Base-by-base conservation (phyloP, 2,113 vertebrate species). In the Dryoscopus gambensis region DNA sequence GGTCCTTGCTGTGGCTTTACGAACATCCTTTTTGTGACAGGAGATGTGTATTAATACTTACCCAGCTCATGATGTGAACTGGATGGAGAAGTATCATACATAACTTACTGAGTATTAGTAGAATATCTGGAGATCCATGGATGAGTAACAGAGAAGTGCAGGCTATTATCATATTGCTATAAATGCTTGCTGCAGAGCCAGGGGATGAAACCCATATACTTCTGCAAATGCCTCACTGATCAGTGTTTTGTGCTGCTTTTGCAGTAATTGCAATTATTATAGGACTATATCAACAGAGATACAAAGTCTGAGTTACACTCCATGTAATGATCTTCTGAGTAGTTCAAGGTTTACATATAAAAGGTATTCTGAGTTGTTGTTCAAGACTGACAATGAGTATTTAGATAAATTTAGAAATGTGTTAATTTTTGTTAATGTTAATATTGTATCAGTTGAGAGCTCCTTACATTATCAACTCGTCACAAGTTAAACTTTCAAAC, bases 181-280 rank as follows among this genome's bases (percentile, higher is more conserved):
- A 82, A 90, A 94, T 15, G 42, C 82, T 28, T 67, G 64, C 69
- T 81, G 63, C 73, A 94, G 69, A 93, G 88, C 76, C 83, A 94
- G 83, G 71, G 73, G 92, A 94, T 69, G 90, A 91, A 93, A 79
- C 55, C 39, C 84, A 65, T 69, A 55, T 22, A 68, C 53, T 88
- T 57, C 76, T 90, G 78, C 55, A 94, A 91, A 87, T 85, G 47
- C 68, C 91, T 95, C 82, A 96, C 50, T 90, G 85, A 83, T 86
- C 79, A 92, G 75, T 31, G 39, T 80, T 95, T 92, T 75, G 68
- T 89, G 71, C 60, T 30, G 31, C 79, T 93, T 88, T 87, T 94
- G 73, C 85, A 76, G 79, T 90, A 84, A 92, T 70, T 86, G 76
- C 87, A 87, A 93, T 70, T 93, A 84, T 81, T 86, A 64, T 70